These are phyloP conservation scores for Drosophila differens DNA, from an alignment of 2,888 invertebrate genomes.

Conservation along the genomic window DNA sequence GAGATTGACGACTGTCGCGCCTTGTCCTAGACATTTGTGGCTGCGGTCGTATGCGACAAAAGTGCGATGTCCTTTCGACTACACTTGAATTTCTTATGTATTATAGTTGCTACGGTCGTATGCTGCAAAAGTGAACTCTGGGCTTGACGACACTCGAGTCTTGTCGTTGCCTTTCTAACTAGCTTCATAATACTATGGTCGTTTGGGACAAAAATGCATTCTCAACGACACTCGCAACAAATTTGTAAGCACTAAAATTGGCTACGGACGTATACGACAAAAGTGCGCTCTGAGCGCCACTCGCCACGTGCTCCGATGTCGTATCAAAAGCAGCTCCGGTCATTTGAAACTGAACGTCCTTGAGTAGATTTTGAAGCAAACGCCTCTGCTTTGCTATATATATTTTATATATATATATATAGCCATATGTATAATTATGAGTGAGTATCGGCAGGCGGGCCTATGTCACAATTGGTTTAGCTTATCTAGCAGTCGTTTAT, in stretches of 20 bases:
- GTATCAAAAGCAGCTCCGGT: not conserved
- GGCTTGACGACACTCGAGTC: not conserved
- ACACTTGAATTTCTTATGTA: not conserved
- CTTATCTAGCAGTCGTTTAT: slow-evolving; percentile 34
- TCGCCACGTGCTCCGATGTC: not conserved
- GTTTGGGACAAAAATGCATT: not conserved
- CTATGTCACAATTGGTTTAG: slow-evolving; percentile 2
- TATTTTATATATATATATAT: not conserved
- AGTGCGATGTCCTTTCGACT: not conserved
- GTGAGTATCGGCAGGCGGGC: not conserved
- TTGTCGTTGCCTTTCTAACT: no score
- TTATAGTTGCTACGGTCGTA: not conserved
- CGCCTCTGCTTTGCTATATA: not conserved
- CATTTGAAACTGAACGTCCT: slow-evolving; percentile 26
- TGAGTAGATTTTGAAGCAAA: slow-evolving; percentile 19
- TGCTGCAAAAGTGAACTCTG: not conserved
- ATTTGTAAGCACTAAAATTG: not conserved
- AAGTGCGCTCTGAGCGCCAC: slow-evolving; percentile 6
- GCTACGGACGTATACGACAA: slow-evolving; percentile 6
- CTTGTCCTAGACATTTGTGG: not conserved
- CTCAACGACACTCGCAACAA: not conserved
- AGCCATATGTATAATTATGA: not conserved
- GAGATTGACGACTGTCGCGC: not conserved
- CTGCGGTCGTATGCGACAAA: not conserved
- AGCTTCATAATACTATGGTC: not conserved